Evolutionary conservation across 1,140 invertebrate species (phyloP).

Genomic region (Nasonia longicornis): DNA sequence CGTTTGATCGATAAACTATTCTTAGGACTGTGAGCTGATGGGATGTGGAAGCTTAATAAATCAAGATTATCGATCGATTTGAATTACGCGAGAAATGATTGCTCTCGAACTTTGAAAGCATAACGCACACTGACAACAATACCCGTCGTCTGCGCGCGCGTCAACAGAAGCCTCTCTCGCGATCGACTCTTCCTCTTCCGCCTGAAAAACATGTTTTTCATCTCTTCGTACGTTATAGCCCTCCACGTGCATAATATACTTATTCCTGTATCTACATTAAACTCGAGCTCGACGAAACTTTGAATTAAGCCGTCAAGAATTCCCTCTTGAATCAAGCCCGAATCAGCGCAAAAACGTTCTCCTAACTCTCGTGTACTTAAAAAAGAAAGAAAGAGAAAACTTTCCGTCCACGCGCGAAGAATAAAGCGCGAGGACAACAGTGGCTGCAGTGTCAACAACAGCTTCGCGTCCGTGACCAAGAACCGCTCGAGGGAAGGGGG

Average conservation of each 20-base stretch:
- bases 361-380: not conserved
- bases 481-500: not conserved
- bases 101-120: too few relatives aligned
- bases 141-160: too few relatives aligned
- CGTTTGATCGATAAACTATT: too few relatives aligned
- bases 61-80: not conserved
- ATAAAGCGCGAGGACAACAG: not conserved
- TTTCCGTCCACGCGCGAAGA: not conserved
- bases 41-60: not conserved
- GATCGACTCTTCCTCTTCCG: too few relatives aligned
- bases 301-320: not conserved
- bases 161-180: too few relatives aligned
- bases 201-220: too few relatives aligned
- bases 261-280: too few relatives aligned
- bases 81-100: not conserved
- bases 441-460: not conserved
- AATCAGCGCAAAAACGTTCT: not conserved
- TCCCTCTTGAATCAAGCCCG: not conserved
- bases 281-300: not conserved
- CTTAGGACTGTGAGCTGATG: too few relatives aligned
- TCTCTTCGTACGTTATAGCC: too few relatives aligned
- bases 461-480: not conserved
- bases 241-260: too few relatives aligned
- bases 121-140: too few relatives aligned
- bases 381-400: not conserved